Percentiles rank a stretch among this genome's conserved stretches.
These are phyloP conservation scores for Siniperca scherzeri DNA, from an alignment of 2,797 vertebrate species.

Conservation along the genomic window DNA sequence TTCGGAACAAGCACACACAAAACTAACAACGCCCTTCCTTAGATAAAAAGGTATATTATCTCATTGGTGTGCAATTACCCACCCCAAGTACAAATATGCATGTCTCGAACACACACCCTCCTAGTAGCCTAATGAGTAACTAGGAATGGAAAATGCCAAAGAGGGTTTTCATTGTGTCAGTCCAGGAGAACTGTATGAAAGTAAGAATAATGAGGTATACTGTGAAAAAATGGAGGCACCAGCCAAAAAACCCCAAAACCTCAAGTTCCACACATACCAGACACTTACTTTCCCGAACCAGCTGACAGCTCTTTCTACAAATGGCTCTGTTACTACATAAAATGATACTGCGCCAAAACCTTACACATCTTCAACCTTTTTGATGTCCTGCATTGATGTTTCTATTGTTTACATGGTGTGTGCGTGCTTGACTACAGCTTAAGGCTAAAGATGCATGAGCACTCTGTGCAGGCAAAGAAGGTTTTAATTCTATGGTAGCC, in stretches of 20 bases:
- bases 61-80: constrained; percentile 19
- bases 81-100: constrained; percentile 38
- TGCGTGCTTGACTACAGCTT: constrained; percentile 36
- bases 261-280: constrained; percentile 42
- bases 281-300: constrained; percentile 7
- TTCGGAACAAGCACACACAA: constrained; percentile 6
- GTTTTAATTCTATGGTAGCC: constrained; percentile 62
- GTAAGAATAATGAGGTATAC: constrained; percentile 30
- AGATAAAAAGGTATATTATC: constrained; percentile 22
- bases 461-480: constrained; percentile 4
- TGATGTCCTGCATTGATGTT: not conserved
- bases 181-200: constrained; percentile 2
- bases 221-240: not conserved
- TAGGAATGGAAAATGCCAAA: constrained; percentile 2
- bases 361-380: constrained; percentile 3
- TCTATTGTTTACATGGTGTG: constrained; percentile 46
- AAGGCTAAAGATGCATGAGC: constrained; percentile 37
- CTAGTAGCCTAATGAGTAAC: constrained; percentile 45
- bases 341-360: constrained; percentile 1
- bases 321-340: not conserved
- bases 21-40: constrained; percentile 15
- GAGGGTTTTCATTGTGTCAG: constrained; percentile 2
- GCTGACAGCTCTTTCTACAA: constrained; percentile 14
- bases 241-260: constrained; percentile 12
- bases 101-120: constrained; percentile 21